phyloP scores from a whole-genome alignment of 2,888 invertebrate species.

The Bhutanitis thaidina region DNA sequence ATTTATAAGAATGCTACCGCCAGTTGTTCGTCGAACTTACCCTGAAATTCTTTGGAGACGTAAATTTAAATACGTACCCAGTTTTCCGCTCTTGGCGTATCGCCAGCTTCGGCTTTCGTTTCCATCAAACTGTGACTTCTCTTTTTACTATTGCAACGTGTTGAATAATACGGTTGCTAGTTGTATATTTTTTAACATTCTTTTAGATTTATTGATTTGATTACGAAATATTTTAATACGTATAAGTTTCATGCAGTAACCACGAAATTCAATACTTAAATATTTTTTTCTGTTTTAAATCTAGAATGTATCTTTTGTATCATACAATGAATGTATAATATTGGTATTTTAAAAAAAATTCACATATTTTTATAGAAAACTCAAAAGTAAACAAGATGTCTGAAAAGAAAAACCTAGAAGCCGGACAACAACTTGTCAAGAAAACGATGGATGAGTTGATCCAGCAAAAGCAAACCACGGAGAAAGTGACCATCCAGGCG shows the following conservation, averaged over 20 bases:
- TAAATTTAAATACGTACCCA: constrained; percentile 65
- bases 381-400: constrained; percentile 48
- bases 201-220: no score
- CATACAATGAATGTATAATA: no score
- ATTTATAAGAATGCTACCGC: constrained; percentile 18
- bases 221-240: no score
- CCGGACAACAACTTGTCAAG: constrained; percentile 71
- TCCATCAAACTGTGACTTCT: constrained; percentile 56
- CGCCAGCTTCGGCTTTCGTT: constrained; percentile 61
- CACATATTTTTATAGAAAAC: not conserved
- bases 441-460: constrained; percentile 71
- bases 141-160: constrained; percentile 41
- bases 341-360: no score
- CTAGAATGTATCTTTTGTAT: no score
- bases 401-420: constrained; percentile 59
- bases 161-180: constrained; percentile 36
- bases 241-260: no score
- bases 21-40: constrained; percentile 23
- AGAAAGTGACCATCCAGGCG: constrained; percentile 67
- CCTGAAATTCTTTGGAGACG: constrained; percentile 48
- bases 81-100: constrained; percentile 51
- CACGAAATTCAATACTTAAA: no score
- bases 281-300: no score
- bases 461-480: constrained; percentile 60
- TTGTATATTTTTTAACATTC: not conserved